A percentile compares a stretch with the other conserved stretches of the same genome.
phyloP scores from a whole-genome alignment of 2,113 vertebrate species.

The Anguilla rostrata region DNA sequence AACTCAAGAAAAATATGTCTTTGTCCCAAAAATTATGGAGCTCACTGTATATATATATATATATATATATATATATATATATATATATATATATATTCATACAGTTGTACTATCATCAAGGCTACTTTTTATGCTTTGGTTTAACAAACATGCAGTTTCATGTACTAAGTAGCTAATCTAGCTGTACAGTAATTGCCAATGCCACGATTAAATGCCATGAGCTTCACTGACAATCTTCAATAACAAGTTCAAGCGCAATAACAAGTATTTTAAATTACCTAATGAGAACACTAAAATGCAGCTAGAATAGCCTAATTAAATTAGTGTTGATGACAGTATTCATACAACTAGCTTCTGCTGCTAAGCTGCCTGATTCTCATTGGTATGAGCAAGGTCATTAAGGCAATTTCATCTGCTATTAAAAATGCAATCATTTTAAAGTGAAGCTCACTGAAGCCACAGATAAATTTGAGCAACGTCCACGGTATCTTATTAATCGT shows the following conservation, averaged over 20 bases:
- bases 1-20: no score
- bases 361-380: background rate
- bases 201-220: background rate
- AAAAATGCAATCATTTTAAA: background rate
- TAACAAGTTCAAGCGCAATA: no score
- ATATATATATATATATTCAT: no score
- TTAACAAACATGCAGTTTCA: no score
- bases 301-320: background rate
- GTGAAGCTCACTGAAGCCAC: background rate
- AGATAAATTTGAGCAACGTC: background rate
- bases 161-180: no score
- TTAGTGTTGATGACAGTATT: background rate
- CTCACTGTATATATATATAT: no score
- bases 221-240: no score
- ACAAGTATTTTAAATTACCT: background rate
- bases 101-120: no score
- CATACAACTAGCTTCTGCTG: background rate
- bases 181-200: background rate
- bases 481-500: background rate
- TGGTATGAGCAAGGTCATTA: background rate
- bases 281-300: background rate
- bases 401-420: background rate
- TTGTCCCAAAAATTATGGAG: no score
- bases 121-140: no score
- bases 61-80: no score